Evolutionary conservation across 2,888 invertebrate species (phyloP).

Genomic region (Drosophila tripunctata): DNA sequence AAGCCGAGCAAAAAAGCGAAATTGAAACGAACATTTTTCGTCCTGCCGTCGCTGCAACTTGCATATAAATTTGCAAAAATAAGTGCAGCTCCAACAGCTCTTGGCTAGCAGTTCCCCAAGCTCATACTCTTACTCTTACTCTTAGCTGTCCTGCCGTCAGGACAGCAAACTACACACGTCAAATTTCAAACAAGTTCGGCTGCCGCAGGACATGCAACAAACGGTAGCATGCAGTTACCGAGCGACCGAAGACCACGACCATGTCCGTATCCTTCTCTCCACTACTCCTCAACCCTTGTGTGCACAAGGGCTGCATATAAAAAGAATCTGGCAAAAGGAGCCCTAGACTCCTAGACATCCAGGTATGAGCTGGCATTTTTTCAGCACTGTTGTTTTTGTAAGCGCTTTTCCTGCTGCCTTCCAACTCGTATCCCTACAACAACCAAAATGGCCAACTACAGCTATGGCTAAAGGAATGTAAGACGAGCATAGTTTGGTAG

Average conservation of each 20-base stretch:
- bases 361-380: conserved; percentile 25
- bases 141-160: conserved; percentile 7
- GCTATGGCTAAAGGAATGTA: conserved; percentile 50
- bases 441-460: conserved; percentile 57
- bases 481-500: conserved; percentile 39
- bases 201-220: conserved; percentile 75
- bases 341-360: conserved; percentile 23
- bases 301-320: conserved; percentile 22
- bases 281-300: conserved; percentile 2
- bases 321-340: conserved; percentile 47
- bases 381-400: conserved; percentile 48
- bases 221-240: conserved; percentile 45
- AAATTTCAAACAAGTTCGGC: conserved; percentile 75
- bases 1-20: conserved; percentile 54
- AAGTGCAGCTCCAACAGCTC: conserved; percentile 56
- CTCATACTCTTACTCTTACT: conserved; percentile 11
- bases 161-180: conserved; percentile 73
- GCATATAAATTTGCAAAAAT: conserved; percentile 73
- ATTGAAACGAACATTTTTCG: conserved; percentile 76
- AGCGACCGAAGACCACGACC: conserved; percentile 20
- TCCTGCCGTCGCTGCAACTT: conserved; percentile 51
- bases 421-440: conserved; percentile 30
- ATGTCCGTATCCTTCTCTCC: conserved; percentile 8
- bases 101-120: neutral
- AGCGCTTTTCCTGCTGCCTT: conserved; percentile 36